Evolutionary conservation across 2,113 vertebrate genomes (phyloP), one percentile per base, ranked within the genome.

Genomic region (Danionella cerebrum): DNA sequence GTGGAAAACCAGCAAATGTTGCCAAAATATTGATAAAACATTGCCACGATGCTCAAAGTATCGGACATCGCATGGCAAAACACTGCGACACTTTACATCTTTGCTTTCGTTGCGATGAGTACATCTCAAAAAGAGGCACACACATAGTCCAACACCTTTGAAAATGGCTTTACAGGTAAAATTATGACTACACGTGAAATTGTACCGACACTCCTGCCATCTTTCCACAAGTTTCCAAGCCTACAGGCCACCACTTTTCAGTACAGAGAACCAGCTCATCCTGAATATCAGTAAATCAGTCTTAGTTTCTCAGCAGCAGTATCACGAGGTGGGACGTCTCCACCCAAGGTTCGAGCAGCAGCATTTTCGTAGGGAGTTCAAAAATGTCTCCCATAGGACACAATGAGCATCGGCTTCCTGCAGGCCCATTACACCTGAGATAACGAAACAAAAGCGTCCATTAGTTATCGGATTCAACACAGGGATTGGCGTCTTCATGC

Each of bases 261-360:
- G 87, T 84, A 91, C 91, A 88, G 91, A 94, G 91, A 95, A 93
- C 91, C 94, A 95, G 92, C 94, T 95, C 90, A 89, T 86, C 87
- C 92, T 91, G 92, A 93, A 91, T 92, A 88, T 89, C 88, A 90
- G 88, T 89, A 86, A 88, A 87, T 71, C 73, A 82, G 84, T 86
- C 84, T 84, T 82, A 76, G 82, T 91, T 87, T 90, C 73, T 75
- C 88, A 93, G 87, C 93, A 94, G 94, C 93, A 94, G 90, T 89
- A 93, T 89, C 92, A 90, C 75, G 75, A 89, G 89, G 91, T 82
- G 89, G 89, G 88, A 93, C 86, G 84, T 90, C 78, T 81, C 86
- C 87, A 82, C 88, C 91, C 85, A 79, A 78, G 91, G 90, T 90
- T 75, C 90, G 90, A 97, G 95, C 94, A 98, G 96, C 96, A 97